Percentiles rank a stretch among this genome's conserved stretches.
phyloP scores from a whole-genome alignment of 2,113 vertebrate species.

The Pluvianellus socialis region DNA sequence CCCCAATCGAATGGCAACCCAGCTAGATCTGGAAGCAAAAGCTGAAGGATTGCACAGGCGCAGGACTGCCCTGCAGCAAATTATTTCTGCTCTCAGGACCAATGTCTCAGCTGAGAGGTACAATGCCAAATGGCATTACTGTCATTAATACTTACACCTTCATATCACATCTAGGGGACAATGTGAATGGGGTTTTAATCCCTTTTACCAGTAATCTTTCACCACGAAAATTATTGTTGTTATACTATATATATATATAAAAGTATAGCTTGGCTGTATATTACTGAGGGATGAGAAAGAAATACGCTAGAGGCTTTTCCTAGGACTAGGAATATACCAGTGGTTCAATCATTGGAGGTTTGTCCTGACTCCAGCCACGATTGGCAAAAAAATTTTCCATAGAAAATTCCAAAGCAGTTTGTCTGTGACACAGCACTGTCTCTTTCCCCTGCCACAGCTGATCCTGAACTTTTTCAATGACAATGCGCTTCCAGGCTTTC shows the following conservation, averaged over 20 bases:
- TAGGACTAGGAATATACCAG: background rate
- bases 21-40: background rate
- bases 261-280: background rate
- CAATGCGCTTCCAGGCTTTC: background rate
- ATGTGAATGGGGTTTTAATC: background rate
- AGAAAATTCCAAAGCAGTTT: background rate
- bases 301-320: background rate
- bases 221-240: background rate
- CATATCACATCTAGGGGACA: background rate
- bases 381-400: background rate
- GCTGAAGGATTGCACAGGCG: background rate
- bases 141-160: background rate
- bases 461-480: background rate
- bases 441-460: background rate
- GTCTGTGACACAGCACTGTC: background rate
- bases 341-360: background rate
- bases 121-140: background rate
- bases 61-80: background rate
- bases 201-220: background rate
- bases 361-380: accelerated
- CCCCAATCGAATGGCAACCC: background rate
- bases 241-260: background rate
- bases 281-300: background rate
- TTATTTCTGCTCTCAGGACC: background rate
- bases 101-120: background rate